Evolutionary conservation across 2,113 vertebrate genomes (phyloP).

Genomic region (Psilopsiagon aurifrons): DNA sequence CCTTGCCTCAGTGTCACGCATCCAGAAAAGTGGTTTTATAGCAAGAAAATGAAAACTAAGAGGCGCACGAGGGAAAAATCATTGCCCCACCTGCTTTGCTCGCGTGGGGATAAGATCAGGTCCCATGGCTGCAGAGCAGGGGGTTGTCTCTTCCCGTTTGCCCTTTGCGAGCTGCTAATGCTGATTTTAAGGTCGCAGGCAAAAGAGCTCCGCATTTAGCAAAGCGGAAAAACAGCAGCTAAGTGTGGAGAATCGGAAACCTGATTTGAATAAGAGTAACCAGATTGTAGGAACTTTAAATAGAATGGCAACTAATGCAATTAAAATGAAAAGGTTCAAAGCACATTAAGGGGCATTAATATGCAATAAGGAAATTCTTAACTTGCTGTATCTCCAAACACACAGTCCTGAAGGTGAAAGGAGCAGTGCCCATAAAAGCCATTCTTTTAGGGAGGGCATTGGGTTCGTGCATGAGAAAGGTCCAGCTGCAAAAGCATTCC

Average conservation of each 20-base stretch:
- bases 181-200: background rate
- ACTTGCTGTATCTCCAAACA: background rate
- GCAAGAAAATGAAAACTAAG: background rate
- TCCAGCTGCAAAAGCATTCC: background rate
- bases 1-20: background rate
- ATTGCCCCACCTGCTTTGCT: background rate
- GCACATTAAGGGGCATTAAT: slow-evolving; percentile 7
- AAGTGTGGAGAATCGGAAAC: slow-evolving; percentile 30
- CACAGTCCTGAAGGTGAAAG: background rate
- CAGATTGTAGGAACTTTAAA: slow-evolving; percentile 34
- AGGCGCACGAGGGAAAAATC: fast-evolving
- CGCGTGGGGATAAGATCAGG: background rate
- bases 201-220: background rate
- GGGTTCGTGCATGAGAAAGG: background rate
- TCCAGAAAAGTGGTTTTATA: fast-evolving
- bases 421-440: background rate
- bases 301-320: slow-evolving; percentile 21
- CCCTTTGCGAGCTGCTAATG: background rate
- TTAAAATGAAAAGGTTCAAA: slow-evolving; percentile 47
- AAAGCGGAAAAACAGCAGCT: slow-evolving; percentile 27
- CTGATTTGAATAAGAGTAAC: slow-evolving; percentile 28
- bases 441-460: background rate
- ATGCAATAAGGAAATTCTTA: background rate
- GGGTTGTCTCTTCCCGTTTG: background rate
- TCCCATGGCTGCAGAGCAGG: background rate